Evolutionary conservation across 2,113 vertebrate species (phyloP).

Genomic region (Poecilia latipinna): DNA sequence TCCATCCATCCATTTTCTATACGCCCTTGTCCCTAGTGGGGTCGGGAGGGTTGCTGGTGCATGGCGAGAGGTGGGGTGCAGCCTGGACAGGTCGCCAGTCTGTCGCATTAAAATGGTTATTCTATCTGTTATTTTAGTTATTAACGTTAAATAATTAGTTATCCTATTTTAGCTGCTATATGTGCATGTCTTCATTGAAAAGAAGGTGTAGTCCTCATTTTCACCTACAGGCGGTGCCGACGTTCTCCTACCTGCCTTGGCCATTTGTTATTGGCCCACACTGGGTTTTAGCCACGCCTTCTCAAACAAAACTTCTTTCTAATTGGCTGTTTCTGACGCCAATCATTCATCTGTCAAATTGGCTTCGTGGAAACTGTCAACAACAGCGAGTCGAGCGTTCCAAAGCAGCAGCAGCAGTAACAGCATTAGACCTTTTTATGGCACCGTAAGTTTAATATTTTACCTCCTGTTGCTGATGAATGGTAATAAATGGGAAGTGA

Average conservation of each 20-base stretch:
- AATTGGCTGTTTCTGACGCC: conserved; percentile 38
- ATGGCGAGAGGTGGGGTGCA: no score
- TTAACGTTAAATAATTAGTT: neutral
- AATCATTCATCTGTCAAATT: neutral
- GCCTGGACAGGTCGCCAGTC: no score
- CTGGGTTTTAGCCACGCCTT: neutral
- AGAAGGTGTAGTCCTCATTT: neutral
- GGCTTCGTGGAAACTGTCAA: conserved; percentile 51
- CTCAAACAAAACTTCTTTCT: accelerated
- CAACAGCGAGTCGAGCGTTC: conserved; percentile 37
- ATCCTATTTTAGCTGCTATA: no score
- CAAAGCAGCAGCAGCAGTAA: conserved; percentile 15
- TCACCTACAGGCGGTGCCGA: conserved; percentile 34
- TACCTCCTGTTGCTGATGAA: neutral
- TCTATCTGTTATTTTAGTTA: neutral
- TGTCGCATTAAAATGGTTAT: neutral
- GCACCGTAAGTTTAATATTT: conserved; percentile 49
- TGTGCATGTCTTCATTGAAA: neutral
- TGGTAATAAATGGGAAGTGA: accelerated
- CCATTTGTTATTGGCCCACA: conserved; percentile 36
- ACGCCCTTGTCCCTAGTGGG: no score
- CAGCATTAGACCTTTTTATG: neutral
- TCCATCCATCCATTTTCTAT: no score
- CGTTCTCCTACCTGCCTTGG: accelerated
- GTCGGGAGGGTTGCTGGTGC: no score